Conservation (phyloP, 2,888 invertebrate genomes). For the Metopia argyrocephala region DNA sequence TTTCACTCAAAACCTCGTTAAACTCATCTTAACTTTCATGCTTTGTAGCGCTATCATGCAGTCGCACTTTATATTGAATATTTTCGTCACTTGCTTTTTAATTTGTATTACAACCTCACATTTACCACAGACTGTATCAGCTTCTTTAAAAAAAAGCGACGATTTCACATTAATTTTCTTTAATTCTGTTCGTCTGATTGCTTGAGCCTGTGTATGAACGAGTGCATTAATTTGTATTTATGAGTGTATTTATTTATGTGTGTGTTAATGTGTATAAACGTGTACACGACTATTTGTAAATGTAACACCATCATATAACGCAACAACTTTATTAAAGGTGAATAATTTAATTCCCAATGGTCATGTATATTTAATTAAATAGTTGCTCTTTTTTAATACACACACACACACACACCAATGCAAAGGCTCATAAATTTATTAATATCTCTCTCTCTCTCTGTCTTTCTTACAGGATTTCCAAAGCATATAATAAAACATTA, state of each 20-base stretch:
- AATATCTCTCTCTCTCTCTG: too few species aligned
- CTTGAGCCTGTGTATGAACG: neutral
- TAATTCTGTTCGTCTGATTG: neutral
- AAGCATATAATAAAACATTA: neutral
- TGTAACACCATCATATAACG: slow-evolving; percentile 27
- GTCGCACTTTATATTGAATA: too few species aligned
- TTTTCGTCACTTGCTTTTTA: neutral
- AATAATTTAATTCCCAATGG: slow-evolving; percentile 57
- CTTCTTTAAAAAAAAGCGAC: slow-evolving; percentile 15
- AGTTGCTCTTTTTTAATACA: slow-evolving; percentile 41
- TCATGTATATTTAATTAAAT: slow-evolving; percentile 61
- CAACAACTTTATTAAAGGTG: slow-evolving; percentile 58
- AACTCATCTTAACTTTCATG: too few species aligned
- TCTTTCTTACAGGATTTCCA: too few species aligned
- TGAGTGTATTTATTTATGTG: neutral
- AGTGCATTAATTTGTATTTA: neutral
- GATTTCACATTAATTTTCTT: slow-evolving; percentile 46
- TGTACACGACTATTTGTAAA: too few species aligned
- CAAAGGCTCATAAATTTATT: neutral
- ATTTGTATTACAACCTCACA: slow-evolving; percentile 11
- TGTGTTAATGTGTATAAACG: too few species aligned
- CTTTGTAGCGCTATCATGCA: too few species aligned
- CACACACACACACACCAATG: slow-evolving; percentile 2
- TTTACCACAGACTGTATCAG: slow-evolving; percentile 11
- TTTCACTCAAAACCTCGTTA: too few species aligned